Percentiles rank a stretch among this genome's conserved stretches.
These are phyloP conservation scores for Hermaeophaga mercurialis DNA, from an alignment of 2,888 invertebrate species.

Conservation along the genomic window DNA sequence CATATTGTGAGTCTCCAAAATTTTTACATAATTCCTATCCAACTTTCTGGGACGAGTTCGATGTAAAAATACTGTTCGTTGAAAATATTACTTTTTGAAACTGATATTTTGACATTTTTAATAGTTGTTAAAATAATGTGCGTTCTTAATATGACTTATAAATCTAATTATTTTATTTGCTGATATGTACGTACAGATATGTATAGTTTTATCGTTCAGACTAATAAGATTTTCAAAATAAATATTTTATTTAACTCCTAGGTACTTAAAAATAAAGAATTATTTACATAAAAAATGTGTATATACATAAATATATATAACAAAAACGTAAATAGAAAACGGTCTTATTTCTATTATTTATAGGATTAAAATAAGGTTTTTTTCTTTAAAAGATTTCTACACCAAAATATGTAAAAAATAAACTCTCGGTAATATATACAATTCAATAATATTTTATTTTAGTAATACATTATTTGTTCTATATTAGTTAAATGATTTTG, in stretches of 20 bases:
- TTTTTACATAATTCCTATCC: neutral
- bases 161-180: constrained; percentile 1
- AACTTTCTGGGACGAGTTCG: constrained; percentile 27
- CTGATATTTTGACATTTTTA: constrained; percentile 4
- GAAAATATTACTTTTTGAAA: no score
- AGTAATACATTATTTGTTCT: no score
- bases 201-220: constrained; percentile 12
- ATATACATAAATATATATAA: neutral
- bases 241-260: neutral
- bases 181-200: constrained; percentile 19
- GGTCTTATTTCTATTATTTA: no score
- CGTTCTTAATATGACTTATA: constrained; percentile 1
- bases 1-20: no score
- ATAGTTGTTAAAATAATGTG: neutral
- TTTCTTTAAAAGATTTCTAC: no score
- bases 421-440: no score
- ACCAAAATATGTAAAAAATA: no score
- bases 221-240: constrained; percentile 16
- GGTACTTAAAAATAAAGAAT: neutral
- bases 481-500: no score
- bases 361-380: no score
- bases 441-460: no score
- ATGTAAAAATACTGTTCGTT: constrained; percentile 21
- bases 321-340: no score
- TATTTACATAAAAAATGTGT: neutral